Conservation (phyloP, 2,113 vertebrate species). For the Amphiprion ocellaris region DNA sequence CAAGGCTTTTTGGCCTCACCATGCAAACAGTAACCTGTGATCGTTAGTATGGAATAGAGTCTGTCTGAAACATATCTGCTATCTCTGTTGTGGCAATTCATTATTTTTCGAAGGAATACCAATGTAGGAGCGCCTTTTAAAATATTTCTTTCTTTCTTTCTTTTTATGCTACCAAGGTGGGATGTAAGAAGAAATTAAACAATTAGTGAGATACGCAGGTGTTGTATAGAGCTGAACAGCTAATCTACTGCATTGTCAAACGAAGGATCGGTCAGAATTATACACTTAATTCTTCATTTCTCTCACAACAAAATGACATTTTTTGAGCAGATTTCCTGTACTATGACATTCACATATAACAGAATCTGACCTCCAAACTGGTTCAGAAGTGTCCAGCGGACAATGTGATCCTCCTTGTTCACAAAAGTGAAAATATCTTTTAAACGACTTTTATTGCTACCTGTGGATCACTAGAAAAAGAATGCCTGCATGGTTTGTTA, state of each 20-base stretch:
- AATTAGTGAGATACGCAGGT: background rate
- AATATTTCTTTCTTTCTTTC: background rate
- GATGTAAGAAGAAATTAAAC: conserved; percentile 2
- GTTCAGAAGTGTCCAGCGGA: background rate
- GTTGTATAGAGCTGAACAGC: background rate
- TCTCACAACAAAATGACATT: background rate
- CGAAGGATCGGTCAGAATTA: background rate
- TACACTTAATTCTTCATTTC: background rate
- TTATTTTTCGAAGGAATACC: conserved; percentile 26
- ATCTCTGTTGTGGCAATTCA: conserved; percentile 17
- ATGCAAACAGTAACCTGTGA: conserved; percentile 37
- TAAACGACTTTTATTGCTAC: too few relatives aligned
- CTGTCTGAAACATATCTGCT: conserved; percentile 15
- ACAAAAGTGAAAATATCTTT: too few relatives aligned
- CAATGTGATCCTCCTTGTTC: too few relatives aligned
- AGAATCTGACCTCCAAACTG: background rate
- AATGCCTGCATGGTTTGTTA: too few relatives aligned
- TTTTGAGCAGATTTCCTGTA: too few relatives aligned
- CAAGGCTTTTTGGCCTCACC: conserved; percentile 22
- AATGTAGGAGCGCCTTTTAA: conserved; percentile 8
- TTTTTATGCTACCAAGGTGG: background rate
- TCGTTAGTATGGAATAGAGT: conserved; percentile 30
- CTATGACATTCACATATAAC: background rate
- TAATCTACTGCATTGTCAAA: background rate
- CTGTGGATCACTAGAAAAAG: too few relatives aligned